phyloP scores from a whole-genome alignment of 2,888 invertebrate species.

The Latrodectus hesperus region DNA sequence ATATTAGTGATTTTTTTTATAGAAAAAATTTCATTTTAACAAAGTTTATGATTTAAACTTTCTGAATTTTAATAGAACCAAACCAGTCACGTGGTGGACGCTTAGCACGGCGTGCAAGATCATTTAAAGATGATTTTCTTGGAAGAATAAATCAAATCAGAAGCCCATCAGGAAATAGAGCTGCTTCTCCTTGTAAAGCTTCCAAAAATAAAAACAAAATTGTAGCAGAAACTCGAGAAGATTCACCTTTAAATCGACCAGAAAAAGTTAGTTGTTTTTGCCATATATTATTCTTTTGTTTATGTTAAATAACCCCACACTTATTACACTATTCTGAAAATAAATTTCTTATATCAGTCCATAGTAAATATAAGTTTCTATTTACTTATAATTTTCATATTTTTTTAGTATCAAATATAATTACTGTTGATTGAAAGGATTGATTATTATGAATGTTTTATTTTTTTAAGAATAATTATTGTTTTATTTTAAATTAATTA shows the following conservation, averaged over 20 bases:
- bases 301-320: too few relatives aligned
- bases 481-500: too few relatives aligned
- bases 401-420: too few relatives aligned
- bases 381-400: too few relatives aligned
- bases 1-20: conserved; percentile 15
- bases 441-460: too few relatives aligned
- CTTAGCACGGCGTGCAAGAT: conserved; percentile 89
- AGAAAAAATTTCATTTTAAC: background rate
- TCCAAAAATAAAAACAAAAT: conserved; percentile 56
- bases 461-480: too few relatives aligned
- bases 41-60: background rate
- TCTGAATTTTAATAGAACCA: conserved; percentile 38
- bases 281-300: too few relatives aligned
- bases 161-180: conserved; percentile 79
- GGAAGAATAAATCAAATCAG: conserved; percentile 93
- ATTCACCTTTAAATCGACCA: conserved; percentile 47
- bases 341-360: too few relatives aligned
- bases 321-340: too few relatives aligned
- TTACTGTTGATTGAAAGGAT: too few relatives aligned
- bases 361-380: too few relatives aligned
- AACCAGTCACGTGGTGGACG: conserved; percentile 79
- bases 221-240: conserved; percentile 54
- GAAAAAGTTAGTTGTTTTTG: conserved; percentile 29
- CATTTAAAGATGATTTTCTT: conserved; percentile 93
- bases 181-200: conserved; percentile 69